Evolutionary conservation across 2,888 invertebrate species (phyloP).

Genomic region (Ethmia dodecea): DNA sequence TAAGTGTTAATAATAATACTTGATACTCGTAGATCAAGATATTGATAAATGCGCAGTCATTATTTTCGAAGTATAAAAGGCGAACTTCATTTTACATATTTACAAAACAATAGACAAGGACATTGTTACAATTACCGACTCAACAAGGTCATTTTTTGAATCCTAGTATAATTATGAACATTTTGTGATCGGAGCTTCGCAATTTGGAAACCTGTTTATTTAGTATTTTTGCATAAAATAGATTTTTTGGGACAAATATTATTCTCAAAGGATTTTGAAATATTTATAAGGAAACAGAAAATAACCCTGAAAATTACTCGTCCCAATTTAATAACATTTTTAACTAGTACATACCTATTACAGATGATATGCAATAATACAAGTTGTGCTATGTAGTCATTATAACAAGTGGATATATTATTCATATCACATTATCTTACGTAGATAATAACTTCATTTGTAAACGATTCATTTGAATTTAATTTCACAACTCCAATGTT

Average conservation of each 20-base stretch:
- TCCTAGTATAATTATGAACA: too few relatives aligned
- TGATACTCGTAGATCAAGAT: too few relatives aligned
- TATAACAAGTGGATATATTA: conserved; percentile 69
- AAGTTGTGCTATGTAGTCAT: conserved; percentile 64
- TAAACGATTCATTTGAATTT: conserved; percentile 64
- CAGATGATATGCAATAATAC: conserved; percentile 71
- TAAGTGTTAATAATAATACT: too few relatives aligned
- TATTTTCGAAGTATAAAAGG: conserved; percentile 49
- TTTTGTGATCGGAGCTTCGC: too few relatives aligned
- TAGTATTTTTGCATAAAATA: too few relatives aligned
- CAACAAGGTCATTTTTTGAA: too few relatives aligned
- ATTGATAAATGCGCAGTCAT: too few relatives aligned
- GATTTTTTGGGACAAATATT: too few relatives aligned
- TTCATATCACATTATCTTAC: conserved; percentile 74
- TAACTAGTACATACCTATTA: conserved; percentile 43
- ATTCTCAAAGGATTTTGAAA: too few relatives aligned
- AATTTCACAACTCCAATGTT: conserved; percentile 71
- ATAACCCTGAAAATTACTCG: conserved; percentile 1
- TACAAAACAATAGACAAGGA: conserved; percentile 27
- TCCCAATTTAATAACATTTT: conserved; percentile 23
- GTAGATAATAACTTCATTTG: conserved; percentile 60
- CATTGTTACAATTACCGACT: conserved; percentile 2
- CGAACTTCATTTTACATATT: conserved; percentile 35
- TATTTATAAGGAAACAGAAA: too few relatives aligned
- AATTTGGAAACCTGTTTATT: too few relatives aligned